phyloP scores from a whole-genome alignment of 2,888 invertebrate genomes.

The Brachyptera risi region DNA sequence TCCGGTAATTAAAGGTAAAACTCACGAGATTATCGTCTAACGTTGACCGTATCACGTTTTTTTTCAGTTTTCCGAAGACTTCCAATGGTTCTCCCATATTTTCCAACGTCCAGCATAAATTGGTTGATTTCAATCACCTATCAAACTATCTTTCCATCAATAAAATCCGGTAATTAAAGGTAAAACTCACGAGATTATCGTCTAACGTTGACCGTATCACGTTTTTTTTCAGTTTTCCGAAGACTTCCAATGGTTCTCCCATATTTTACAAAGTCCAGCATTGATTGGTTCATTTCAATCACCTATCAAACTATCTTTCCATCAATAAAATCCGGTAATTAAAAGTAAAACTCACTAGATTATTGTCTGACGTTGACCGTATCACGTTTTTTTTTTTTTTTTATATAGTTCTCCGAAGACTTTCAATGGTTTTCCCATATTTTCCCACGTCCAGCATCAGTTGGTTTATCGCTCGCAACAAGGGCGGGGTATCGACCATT shows the following conservation, averaged over 20 bases:
- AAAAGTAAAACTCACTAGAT: conserved; percentile 20
- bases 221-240: background rate
- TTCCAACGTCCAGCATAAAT: too few species aligned
- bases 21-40: conserved; percentile 21
- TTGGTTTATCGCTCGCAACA: background rate
- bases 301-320: too few species aligned
- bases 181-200: conserved; percentile 20
- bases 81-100: background rate
- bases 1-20: conserved; percentile 16
- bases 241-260: conserved; percentile 1
- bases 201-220: conserved; percentile 14
- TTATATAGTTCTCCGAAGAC: background rate
- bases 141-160: too few species aligned
- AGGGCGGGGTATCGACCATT: conserved; percentile 10
- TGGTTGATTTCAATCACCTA: too few species aligned
- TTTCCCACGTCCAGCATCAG: conserved; percentile 21
- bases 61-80: background rate
- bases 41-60: conserved; percentile 12
- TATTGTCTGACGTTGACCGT: conserved; percentile 15
- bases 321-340: conserved; percentile 1
- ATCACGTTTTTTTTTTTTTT: too few species aligned
- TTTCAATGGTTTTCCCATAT: background rate
- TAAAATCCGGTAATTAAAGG: conserved; percentile 10
- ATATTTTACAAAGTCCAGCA: too few species aligned
- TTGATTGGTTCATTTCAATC: too few species aligned